Evolutionary conservation across 2,888 invertebrate genomes (phyloP).

Genomic region (Xylocampa areola): DNA sequence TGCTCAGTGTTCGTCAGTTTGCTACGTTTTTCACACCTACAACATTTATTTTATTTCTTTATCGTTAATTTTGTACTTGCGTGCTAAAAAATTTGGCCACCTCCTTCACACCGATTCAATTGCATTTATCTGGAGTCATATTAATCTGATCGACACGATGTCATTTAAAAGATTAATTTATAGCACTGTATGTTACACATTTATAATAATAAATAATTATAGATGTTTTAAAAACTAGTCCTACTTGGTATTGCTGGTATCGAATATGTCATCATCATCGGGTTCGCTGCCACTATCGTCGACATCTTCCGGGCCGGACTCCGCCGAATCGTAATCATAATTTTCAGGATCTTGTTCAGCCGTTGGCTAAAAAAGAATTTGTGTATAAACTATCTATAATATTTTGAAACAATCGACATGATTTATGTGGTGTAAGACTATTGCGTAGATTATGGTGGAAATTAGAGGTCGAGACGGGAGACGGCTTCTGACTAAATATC

Average conservation of each 20-base stretch:
- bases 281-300: conserved; percentile 92
- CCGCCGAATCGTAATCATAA: conserved; percentile 96
- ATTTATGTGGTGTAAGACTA: too few relatives aligned
- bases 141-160: too few relatives aligned
- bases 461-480: too few relatives aligned
- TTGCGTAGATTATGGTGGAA: too few relatives aligned
- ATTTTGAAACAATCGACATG: not conserved
- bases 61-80: too few relatives aligned
- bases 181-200: too few relatives aligned
- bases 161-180: too few relatives aligned
- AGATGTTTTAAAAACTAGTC: conserved; percentile 11
- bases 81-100: too few relatives aligned
- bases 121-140: too few relatives aligned
- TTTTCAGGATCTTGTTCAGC: conserved; percentile 92
- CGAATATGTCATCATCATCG: conserved; percentile 95
- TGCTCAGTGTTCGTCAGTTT: conserved; percentile 94
- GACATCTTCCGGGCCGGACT: conserved; percentile 94
- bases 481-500: too few relatives aligned
- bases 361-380: conserved; percentile 70
- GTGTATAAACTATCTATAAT: not conserved
- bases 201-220: too few relatives aligned
- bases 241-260: conserved; percentile 79
- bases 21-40: conserved; percentile 78
- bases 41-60: not conserved
- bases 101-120: too few relatives aligned